A percentile compares a stretch with the other conserved stretches of the same genome.
These are phyloP conservation scores for Gephyroberyx darwinii DNA, from an alignment of 2,797 vertebrate genomes.

Conservation along the genomic window DNA sequence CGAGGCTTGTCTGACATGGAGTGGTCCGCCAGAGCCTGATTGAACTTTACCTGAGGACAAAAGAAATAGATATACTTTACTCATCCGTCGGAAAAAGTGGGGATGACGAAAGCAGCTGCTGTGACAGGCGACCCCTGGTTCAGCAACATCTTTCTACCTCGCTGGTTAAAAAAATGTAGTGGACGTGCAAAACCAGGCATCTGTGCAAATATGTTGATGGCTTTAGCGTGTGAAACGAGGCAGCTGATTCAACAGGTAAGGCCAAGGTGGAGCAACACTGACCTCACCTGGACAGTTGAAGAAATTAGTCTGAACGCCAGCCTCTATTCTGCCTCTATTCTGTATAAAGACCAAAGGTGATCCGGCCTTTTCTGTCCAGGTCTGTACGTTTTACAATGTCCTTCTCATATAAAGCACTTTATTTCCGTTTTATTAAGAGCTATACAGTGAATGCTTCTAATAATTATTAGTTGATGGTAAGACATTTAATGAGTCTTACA, in stretches of 20 bases:
- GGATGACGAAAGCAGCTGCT: neutral
- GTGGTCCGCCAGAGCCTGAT: constrained; percentile 97
- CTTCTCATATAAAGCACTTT: neutral
- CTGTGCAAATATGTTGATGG: constrained; percentile 3
- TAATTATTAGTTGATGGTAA: too few species aligned
- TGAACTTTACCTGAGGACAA: constrained; percentile 92
- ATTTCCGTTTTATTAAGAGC: too few species aligned
- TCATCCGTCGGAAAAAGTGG: too few species aligned
- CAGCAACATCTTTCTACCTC: neutral
- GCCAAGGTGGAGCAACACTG: constrained; percentile 25
- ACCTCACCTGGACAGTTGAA: constrained; percentile 52
- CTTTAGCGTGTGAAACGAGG: neutral
- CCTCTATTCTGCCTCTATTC: neutral
- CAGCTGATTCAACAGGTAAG: neutral
- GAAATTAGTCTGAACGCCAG: neutral
- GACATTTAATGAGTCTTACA: too few species aligned
- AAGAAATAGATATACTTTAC: neutral
- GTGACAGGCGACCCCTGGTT: neutral
- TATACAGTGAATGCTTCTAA: too few species aligned
- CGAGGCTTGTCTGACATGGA: constrained; percentile 94
- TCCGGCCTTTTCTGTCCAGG: neutral
- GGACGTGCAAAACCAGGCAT: neutral
- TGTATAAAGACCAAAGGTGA: neutral
- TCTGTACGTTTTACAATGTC: neutral
- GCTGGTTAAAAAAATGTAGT: neutral